Base-by-base conservation (phyloP, 2,113 vertebrate genomes). In the Clarias batrachus region DNA sequence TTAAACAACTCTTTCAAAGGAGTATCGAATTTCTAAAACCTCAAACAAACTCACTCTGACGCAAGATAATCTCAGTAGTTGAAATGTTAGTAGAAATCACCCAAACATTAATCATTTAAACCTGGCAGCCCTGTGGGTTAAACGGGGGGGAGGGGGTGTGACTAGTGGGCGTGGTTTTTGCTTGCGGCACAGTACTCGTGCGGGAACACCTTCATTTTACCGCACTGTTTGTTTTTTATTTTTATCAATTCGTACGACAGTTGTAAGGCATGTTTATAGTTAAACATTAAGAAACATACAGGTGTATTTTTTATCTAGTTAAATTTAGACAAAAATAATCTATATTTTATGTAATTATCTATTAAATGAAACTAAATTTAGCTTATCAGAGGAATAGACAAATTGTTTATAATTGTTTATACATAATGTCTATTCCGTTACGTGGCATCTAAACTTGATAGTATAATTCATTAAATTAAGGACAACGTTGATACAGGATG, bases 51-150 rank as follows among this genome's bases (percentile, higher is more conserved):
- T 48, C 33, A 0, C 10, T 3, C 21, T n/a, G 1, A 25, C 12
- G 8, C 30, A 54, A 54, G 25, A 4, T 3, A 76, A 14, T 16
- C 8, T n/a, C 13, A 14, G 14, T 14, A n/a, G 23, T 17, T 7
- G 0, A 30, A 57, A 27, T 56, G 2, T 12, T 33, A 33, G 4
- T 0, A 59, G 3, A 21, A 30, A 79, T 12, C 0, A 21, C 10
- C 1, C 1, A 30, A 0, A 10, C 0, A 57, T 59, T 4, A 13
- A 25, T 59, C 0, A 13, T 5, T 12, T 16, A 9, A 70, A 83
- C 33, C 82, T 83, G 82, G 82, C 82, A 83, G 59, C 82, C 48
- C 9, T 23, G 14, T 19, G 27, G n/a, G 19, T 23, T 33, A 30
- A 23, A 52, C 52, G 65, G n/a, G 33, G 33, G 2, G 33, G 33